These are phyloP conservation scores for Tamias sibiricus DNA, from an alignment of 2,113 vertebrate species.

Conservation along the genomic window DNA sequence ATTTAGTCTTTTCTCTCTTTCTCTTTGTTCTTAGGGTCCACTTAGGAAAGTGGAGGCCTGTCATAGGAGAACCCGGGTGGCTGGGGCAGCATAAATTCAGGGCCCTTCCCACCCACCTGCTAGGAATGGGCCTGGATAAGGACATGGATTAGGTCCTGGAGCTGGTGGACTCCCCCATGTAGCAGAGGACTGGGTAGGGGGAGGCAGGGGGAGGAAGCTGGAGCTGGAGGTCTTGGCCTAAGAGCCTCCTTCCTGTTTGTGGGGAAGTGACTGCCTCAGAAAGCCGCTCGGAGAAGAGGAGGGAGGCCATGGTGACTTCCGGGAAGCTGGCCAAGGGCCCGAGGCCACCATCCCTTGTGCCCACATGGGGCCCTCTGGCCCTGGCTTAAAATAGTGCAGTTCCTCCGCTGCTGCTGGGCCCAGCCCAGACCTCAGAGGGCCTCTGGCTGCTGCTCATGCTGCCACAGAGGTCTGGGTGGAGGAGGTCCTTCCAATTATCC, in stretches of 20 bases:
- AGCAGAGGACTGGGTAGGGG: background rate
- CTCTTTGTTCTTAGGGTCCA: background rate
- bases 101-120: background rate
- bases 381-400: slow-evolving; percentile 82
- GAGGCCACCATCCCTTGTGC: slow-evolving; percentile 76
- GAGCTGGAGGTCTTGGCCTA: slow-evolving; percentile 67
- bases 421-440: background rate
- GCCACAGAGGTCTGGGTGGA: background rate
- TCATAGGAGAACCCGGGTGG: background rate
- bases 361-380: slow-evolving; percentile 68
- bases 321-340: slow-evolving; percentile 77
- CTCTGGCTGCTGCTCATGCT: background rate
- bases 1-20: background rate
- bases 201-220: slow-evolving; percentile 55
- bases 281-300: slow-evolving; percentile 68
- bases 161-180: background rate
- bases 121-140: background rate
- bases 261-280: slow-evolving; percentile 78
- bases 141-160: background rate
- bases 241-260: slow-evolving; percentile 83
- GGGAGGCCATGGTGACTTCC: slow-evolving; percentile 79
- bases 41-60: background rate
- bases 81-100: background rate
- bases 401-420: slow-evolving; percentile 43
- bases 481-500: background rate